Conservation (phyloP, 2,888 invertebrate genomes). For the Nomada ruficornis region DNA sequence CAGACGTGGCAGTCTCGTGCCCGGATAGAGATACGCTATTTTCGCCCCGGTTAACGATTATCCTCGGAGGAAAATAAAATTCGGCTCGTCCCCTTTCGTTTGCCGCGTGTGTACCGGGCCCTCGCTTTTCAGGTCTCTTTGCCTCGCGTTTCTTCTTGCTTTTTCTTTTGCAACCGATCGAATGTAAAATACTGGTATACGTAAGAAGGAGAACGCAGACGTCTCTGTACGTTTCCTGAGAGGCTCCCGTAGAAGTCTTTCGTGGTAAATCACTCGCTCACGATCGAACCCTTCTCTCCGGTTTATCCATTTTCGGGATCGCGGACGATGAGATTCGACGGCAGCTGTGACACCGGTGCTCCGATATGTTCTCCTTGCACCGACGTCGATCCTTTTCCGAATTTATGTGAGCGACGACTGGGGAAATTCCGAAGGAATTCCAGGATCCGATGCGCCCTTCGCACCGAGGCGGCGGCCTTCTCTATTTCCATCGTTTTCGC, state of each 20-base stretch:
- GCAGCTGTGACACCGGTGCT: slow-evolving; percentile 49
- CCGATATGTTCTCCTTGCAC: slow-evolving; percentile 40
- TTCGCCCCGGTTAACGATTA: slow-evolving; percentile 44
- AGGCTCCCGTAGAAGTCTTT: slow-evolving; percentile 55
- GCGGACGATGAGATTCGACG: slow-evolving; percentile 56
- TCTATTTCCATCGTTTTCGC: neutral
- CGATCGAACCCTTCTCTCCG: slow-evolving; percentile 54
- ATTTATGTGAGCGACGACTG: slow-evolving; percentile 58
- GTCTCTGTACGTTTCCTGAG: slow-evolving; percentile 41
- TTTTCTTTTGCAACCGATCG: slow-evolving; percentile 28
- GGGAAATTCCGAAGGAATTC: slow-evolving; percentile 52
- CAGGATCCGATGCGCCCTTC: neutral
- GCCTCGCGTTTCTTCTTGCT: neutral
- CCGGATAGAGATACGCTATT: slow-evolving; percentile 32
- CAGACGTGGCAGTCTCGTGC: neutral
- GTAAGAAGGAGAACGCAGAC: slow-evolving; percentile 40
- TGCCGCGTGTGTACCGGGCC: neutral
- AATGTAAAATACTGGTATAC: slow-evolving; percentile 51
- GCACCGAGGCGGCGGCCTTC: neutral
- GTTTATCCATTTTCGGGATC: slow-evolving; percentile 67
- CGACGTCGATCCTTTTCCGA: slow-evolving; percentile 51
- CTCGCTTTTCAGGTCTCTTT: neutral
- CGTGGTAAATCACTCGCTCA: slow-evolving; percentile 68
- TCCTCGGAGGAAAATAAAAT: slow-evolving; percentile 54
- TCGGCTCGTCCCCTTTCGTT: neutral